phyloP scores from a whole-genome alignment of 2,113 vertebrate genomes.

The Antechinus flavipes region DNA sequence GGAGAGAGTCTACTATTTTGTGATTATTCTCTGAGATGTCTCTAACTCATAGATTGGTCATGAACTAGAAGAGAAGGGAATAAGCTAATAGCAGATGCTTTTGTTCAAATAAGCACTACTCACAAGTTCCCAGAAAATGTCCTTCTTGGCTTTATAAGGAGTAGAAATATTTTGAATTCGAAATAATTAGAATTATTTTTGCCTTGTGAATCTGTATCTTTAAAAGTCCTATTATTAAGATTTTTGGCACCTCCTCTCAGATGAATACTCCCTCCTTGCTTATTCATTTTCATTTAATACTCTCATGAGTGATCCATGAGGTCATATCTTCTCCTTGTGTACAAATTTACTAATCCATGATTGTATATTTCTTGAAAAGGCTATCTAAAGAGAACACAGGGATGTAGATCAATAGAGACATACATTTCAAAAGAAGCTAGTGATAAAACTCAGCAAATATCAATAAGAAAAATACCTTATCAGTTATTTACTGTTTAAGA shows the following conservation, averaged over 20 bases:
- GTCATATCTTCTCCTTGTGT: conserved; percentile 43
- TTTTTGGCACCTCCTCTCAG: background rate
- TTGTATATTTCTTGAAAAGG: conserved; percentile 59
- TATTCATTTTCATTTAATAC: background rate
- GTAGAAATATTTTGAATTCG: no score
- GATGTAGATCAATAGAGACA: conserved; percentile 57
- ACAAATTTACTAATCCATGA: conserved; percentile 61
- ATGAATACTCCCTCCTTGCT: background rate
- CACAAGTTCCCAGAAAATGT: no score
- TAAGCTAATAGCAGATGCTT: no score
- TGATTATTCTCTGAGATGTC: conserved; percentile 13
- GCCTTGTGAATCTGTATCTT: background rate
- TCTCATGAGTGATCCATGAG: background rate
- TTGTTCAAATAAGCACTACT: no score
- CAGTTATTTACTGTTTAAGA: conserved; percentile 42
- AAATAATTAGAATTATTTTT: background rate
- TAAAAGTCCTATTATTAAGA: background rate
- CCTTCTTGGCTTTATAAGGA: no score
- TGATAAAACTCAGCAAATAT: conserved; percentile 67
- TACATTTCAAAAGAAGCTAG: conserved; percentile 59
- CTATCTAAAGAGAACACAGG: conserved; percentile 56
- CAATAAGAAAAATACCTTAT: conserved; percentile 61
- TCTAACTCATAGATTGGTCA: no score
- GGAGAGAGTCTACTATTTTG: conserved; percentile 23
- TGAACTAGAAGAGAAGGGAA: no score